These are phyloP conservation scores for Battus philenor DNA, from an alignment of 1,140 invertebrate species.

Conservation along the genomic window DNA sequence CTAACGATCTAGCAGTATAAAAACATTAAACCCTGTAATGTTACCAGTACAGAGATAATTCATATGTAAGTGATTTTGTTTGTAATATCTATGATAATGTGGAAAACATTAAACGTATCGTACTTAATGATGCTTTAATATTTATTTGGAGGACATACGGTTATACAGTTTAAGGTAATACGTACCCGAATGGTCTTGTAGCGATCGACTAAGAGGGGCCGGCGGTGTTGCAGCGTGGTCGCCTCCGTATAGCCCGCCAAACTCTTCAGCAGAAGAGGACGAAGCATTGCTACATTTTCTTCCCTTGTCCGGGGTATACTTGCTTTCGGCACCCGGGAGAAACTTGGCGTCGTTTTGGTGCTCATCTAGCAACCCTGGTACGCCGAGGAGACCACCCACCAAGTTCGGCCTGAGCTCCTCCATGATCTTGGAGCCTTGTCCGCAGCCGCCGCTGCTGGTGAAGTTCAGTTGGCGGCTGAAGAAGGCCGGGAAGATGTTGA, in stretches of 20 bases:
- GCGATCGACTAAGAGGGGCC: conserved; percentile 78
- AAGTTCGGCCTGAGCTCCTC: conserved; percentile 89
- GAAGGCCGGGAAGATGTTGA: conserved; percentile 92
- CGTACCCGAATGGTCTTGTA: conserved; percentile 77
- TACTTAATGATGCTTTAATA: too few relatives aligned
- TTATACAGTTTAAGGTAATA: too few relatives aligned
- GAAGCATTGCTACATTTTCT: conserved; percentile 86
- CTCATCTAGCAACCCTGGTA: conserved; percentile 85
- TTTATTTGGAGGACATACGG: too few relatives aligned
- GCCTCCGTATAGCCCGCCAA: conserved; percentile 82
- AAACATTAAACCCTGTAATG: too few relatives aligned
- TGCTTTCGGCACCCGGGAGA: conserved; percentile 69
- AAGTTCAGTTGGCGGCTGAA: conserved; percentile 92
- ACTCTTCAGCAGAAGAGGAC: conserved; percentile 87
- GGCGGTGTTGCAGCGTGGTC: conserved; percentile 77
- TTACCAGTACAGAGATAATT: too few relatives aligned
- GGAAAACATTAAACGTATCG: too few relatives aligned
- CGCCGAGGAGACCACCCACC: conserved; percentile 84
- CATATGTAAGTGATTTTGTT: too few relatives aligned
- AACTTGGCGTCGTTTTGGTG: conserved; percentile 80
- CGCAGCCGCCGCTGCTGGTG: conserved; percentile 79
- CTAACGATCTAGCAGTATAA: too few relatives aligned
- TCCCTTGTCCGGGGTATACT: conserved; percentile 77
- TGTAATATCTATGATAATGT: too few relatives aligned
- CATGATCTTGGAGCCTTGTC: conserved; percentile 85